These are phyloP conservation scores for Ammodytes dubius DNA, from an alignment of 2,113 vertebrate genomes.

Conservation along the genomic window DNA sequence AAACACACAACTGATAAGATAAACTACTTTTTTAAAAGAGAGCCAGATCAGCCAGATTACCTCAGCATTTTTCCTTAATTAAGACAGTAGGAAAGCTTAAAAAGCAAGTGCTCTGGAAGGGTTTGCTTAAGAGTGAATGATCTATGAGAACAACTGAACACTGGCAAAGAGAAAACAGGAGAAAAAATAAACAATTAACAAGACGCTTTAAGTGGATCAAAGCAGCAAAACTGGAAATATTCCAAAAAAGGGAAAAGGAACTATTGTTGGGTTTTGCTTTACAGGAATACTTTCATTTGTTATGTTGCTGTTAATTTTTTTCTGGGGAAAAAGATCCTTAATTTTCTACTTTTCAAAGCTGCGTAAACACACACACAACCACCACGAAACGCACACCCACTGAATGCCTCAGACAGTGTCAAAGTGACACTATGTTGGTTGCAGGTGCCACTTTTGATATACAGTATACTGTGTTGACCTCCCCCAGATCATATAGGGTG, in stretches of 20 bases:
- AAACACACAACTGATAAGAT: slow-evolving; percentile 56
- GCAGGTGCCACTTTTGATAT: slow-evolving; percentile 63
- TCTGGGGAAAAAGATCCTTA: slow-evolving; percentile 3
- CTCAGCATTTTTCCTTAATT: slow-evolving; percentile 34
- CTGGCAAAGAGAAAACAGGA: not conserved
- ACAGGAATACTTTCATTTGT: not conserved
- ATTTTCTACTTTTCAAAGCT: slow-evolving; percentile 7
- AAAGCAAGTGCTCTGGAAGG: not conserved
- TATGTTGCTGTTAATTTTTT: not conserved
- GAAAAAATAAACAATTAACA: not conserved
- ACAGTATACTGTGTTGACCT: slow-evolving; percentile 56
- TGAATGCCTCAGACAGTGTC: slow-evolving; percentile 46
- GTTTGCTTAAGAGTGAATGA: slow-evolving; percentile 11
- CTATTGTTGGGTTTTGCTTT: not conserved
- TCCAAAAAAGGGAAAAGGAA: not conserved
- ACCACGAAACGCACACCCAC: not conserved
- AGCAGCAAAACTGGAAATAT: not conserved
- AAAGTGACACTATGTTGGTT: slow-evolving; percentile 57
- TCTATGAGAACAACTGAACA: not conserved
- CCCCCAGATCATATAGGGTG: slow-evolving; percentile 64
- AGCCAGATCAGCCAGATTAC: slow-evolving; percentile 25
- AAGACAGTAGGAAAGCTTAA: slow-evolving; percentile 13
- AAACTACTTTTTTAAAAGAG: slow-evolving; percentile 40
- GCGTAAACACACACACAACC: slow-evolving; percentile 1
- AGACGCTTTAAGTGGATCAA: slow-evolving; percentile 11